A percentile compares a stretch with the other conserved stretches of the same genome.
phyloP scores from a whole-genome alignment of 1,140 invertebrate genomes.

The Scaptodrosophila lebanonensis region DNA sequence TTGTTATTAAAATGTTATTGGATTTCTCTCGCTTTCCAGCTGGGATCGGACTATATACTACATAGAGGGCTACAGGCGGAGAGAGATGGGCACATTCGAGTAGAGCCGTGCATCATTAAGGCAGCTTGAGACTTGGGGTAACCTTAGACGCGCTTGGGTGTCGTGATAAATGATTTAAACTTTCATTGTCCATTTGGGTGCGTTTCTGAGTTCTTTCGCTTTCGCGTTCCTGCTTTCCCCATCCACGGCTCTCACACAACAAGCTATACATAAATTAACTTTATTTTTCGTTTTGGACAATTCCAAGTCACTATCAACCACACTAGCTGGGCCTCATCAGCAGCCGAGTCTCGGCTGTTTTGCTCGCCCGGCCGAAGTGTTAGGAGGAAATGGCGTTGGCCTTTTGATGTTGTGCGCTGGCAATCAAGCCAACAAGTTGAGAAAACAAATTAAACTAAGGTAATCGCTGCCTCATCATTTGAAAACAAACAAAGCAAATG shows the following conservation, averaged over 20 bases:
- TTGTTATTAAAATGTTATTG: constrained; percentile 75
- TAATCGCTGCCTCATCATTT: constrained; percentile 13
- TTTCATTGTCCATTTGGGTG: constrained; percentile 45
- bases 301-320: background rate
- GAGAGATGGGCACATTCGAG: too few relatives aligned
- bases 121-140: background rate
- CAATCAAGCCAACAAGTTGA: too few relatives aligned
- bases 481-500: too few relatives aligned
- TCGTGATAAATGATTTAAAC: constrained; percentile 66
- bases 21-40: constrained; percentile 72
- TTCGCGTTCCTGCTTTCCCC: constrained; percentile 14
- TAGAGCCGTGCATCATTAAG: too few relatives aligned
- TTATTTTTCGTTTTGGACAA: constrained; percentile 36
- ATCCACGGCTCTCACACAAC: background rate
- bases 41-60: constrained; percentile 15
- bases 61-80: constrained; percentile 13
- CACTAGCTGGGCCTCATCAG: constrained; percentile 1
- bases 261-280: constrained; percentile 46
- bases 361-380: too few relatives aligned
- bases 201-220: background rate
- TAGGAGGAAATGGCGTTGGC: too few relatives aligned
- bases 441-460: too few relatives aligned
- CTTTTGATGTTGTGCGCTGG: too few relatives aligned
- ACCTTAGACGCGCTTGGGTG: constrained; percentile 36
- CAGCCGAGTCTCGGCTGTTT: too few relatives aligned